Base-by-base conservation (phyloP, 2,113 vertebrate genomes). In the Psilopsiagon aymara region DNA sequence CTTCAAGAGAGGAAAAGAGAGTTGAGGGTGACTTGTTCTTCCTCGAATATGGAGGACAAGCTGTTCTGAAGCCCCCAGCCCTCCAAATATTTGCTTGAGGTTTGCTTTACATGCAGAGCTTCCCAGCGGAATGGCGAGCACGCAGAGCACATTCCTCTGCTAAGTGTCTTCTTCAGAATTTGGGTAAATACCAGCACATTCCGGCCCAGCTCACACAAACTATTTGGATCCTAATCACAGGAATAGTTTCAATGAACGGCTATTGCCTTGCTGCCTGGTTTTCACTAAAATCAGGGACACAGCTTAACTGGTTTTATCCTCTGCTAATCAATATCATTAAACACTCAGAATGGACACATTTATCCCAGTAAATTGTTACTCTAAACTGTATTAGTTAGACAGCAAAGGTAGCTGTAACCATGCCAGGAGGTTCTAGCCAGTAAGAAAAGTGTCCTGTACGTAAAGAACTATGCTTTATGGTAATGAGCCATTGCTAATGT, bases 151-250 rank as follows among this genome's bases (percentile, higher is more conserved):
- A 92, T 95, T 92, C 91, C 86, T 88, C 69, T 71, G 39, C 35
- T 86, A 46, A 95, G 68, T 35, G n/a, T 85, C 44, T 55, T 88
- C 94, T 88, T 64, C 82, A 88, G 63, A 90, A 81, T 49, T 25
- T 25, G 94, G 77, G 90, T 78, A 93, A 83, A 94, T 79, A 82
- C 39, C 90, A 95, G 80, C 37, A 73, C 77, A 86, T 96, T 93
- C 94, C 69, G 86, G 80, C 69, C 82, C 83, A 78, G 62, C 77
- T 92, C 86, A 82, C 68, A 81, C 74, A 76, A 41, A 63, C 35
- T 33, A 27, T 17, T 70, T 25, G 60, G 53, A 44, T 87, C 76
- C 39, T 44, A 13, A 25, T 33, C 3, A 2, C 46, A 86, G 31
- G 35, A 95, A 60, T 17, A 33, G 15, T 13, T 53, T 33, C 17